Evolutionary conservation across 1,140 invertebrate genomes (phyloP), one percentile per base, ranked within the genome.

Genomic region (Aphelenchoides avenae): DNA sequence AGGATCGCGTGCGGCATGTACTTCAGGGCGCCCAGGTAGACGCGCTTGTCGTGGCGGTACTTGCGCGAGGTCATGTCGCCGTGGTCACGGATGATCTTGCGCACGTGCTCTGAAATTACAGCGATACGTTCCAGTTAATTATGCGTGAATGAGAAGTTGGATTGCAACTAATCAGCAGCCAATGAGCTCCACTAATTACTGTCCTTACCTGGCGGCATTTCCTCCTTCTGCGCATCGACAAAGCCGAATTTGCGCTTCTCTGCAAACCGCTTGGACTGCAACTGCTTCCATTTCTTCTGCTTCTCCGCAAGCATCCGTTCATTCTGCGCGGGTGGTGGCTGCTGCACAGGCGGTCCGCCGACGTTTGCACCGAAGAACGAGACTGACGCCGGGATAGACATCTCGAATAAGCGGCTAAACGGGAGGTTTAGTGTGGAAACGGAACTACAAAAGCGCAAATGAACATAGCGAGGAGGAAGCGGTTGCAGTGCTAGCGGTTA

Each of bases 1-100:
- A 98, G 86, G 0, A 98, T 92, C 22, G 95, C 94, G 84, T 99
- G 95, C 1, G 95, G 94, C 92, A 99, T 98, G 76, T 98, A 99
- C 78, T 99, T 99, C 24, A 99, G 80, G 2, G 94, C 92, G 7
- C 86, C 95, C 9, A 98, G 81, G 81, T 99, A 98, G 24, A 98
- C 95, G 70, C 95, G 83, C 80, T 99, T 99, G 78, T 99, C 95
- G 79, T 98, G 93, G 60, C 93, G 83, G 79, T 94, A 99, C 80
- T 99, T 99, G 27, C 92, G 82, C 73, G 89, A 95, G 30, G 91
- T 96, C 94, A 99, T 98, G 77, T 99, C 95, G 30, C 95, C 95
- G 81, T 99, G 95, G 81, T 99, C 95, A 46, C 92, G 84, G 46
- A 99, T 96, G 68, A 98, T 97, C 81, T 98, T 98, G 29, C 95